Base-by-base conservation (phyloP, 2,888 invertebrate genomes). In the Cylindroiulus punctatus region DNA sequence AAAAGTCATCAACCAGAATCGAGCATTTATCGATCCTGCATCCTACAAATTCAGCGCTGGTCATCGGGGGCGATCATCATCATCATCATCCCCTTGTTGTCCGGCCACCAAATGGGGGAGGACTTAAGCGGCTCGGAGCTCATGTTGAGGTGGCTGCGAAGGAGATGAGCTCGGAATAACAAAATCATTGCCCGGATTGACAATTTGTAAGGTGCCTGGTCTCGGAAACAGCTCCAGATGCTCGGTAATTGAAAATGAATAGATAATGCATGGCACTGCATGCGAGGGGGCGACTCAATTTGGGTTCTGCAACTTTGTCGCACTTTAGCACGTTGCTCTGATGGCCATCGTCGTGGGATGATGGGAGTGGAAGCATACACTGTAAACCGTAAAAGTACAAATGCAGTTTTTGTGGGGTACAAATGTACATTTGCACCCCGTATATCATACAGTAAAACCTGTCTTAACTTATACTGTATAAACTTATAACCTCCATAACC, bases 41-140 rank as follows among this genome's bases (percentile, higher is more conserved):
- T 65, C 26, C 65, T 65, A 65, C 65, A 65, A 65, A 65, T 65
- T 65, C 65, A 65, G 65, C 26, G 65, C n/a, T 65, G n/a, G 65
- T 65, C 65, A 8, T 8, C n/a, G 65, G 65, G 65, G 52, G 65
- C 65, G 65, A 65, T 65, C 65, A 65, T 65, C 65, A 65, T 65
- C 26, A 65, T 65, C 65, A n/a, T n/a, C n/a, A n/a, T n/a, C 65
- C n/a, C 26, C 65, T 26, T 65, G 65, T 65, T 65, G n/a, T 65
- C 26, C 26, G 7, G 65, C 3, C 14, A 12, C 65, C n/a, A 65
- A 65, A 65, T 65, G 65, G 26, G 26, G 26, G n/a, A n/a, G n/a
- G n/a, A 26, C 26, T 65, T 26, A 65, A 65, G 65, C 65, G 19
- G 65, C 26, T 65, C 8, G 65, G 26, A 26, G 26, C n/a, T n/a